A percentile compares a stretch with the other conserved stretches of the same genome.
phyloP scores from a whole-genome alignment of 2,113 vertebrate species.

The Sinocyclocheilus rhinocerous region DNA sequence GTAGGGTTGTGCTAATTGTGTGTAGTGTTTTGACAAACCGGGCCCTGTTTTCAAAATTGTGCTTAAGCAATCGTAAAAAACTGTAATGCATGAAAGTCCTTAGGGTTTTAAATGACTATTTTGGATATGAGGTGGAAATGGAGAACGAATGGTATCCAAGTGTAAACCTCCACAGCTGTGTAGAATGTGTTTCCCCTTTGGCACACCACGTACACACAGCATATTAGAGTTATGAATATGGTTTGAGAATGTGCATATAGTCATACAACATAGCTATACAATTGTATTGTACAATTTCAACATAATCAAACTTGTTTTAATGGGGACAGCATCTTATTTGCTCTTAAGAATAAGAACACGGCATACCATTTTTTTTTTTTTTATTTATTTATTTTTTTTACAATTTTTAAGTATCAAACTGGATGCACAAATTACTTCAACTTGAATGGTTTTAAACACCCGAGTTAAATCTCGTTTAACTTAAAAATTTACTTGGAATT shows the following conservation, averaged over 20 bases:
- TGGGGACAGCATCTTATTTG: background rate
- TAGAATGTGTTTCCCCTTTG: background rate
- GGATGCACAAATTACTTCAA: too few species aligned
- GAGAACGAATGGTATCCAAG: slow-evolving; percentile 5
- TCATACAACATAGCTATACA: background rate
- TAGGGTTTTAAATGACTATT: slow-evolving; percentile 22
- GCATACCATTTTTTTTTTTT: too few species aligned
- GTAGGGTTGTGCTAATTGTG: too few species aligned
- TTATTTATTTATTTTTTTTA: too few species aligned
- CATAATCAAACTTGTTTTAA: background rate
- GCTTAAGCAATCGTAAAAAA: too few species aligned
- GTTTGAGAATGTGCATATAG: background rate
- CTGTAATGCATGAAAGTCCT: background rate
- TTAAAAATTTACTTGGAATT: background rate
- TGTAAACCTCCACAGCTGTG: slow-evolving; percentile 5
- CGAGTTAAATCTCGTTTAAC: too few species aligned
- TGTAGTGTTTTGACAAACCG: too few species aligned
- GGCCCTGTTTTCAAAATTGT: too few species aligned
- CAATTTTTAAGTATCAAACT: too few species aligned
- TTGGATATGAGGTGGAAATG: slow-evolving; percentile 9
- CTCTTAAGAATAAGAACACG: background rate
- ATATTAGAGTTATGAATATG: background rate
- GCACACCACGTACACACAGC: background rate
- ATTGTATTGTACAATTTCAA: background rate
- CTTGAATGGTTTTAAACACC: too few species aligned